Base-by-base conservation (phyloP, 2,797 vertebrate genomes). In the Thamnophis elegans region DNA sequence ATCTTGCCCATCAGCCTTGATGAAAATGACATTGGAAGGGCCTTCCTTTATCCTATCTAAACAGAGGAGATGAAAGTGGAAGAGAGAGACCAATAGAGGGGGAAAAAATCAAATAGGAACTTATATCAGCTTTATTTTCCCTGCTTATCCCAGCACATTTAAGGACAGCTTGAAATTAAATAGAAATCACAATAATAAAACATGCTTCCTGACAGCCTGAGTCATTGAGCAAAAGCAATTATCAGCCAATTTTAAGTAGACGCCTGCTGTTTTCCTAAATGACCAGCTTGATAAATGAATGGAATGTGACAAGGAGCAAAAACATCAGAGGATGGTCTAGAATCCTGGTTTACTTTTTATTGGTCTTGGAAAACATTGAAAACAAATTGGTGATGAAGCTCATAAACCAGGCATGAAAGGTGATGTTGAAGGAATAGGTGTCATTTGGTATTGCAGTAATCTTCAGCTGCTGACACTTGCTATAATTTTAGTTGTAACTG, bases 221-320 rank as follows among this genome's bases (percentile, higher is more conserved):
- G 73, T 92, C 90, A 96, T 89, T 90, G 87, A 93, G 62, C 86
- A 93, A 60, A 95, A 95, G 94, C 89, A 97, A 93, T 96, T 96
- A 93, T 91, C 93, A 95, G 73, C 62, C 90, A 90, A 95, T 94
- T 95, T 96, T 89, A 96, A 94, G 91, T 90, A 87, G 90, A 54
- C 89, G 42, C 93, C 92, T 94, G 90, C 89, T 96, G 56, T 91
- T 96, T 96, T 92, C 73, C 94, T 95, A 96, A 96, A 96, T 92
- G 86, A 91, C 47, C 87, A 94, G 53, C 89, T 58, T 2, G 47
- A 87, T 54, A 1, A 42, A 85, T 36, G 55, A 94, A 94, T 95
- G 42, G 55, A 88, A 55, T 94, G 85, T 85, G 68, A n/a, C 78
- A 93, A 13, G 32, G 25, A 65, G n/a, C 42, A 90, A 94, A 94